A percentile compares a stretch with the other conserved stretches of the same genome.
Evolutionary conservation across 2,113 vertebrate species (phyloP).

Genomic region (Cinclus cinclus): DNA sequence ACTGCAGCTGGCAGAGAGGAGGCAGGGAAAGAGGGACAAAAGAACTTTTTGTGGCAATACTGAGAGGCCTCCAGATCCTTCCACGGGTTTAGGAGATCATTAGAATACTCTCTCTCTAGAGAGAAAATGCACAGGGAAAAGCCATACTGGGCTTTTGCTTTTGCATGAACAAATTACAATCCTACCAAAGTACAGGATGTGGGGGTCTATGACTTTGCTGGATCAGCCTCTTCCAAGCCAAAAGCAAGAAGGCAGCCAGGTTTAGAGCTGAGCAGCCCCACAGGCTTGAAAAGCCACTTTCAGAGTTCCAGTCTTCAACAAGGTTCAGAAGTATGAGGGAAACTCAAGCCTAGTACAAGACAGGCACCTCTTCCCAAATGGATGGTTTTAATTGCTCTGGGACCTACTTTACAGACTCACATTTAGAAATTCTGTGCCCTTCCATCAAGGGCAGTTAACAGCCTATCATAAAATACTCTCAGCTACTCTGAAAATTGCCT

Average conservation of each 20-base stretch:
- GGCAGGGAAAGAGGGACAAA: background rate
- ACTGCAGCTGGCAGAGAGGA: background rate
- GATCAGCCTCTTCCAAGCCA: background rate
- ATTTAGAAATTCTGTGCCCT: background rate
- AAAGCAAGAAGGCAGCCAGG: background rate
- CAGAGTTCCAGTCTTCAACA: background rate
- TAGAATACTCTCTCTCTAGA: background rate
- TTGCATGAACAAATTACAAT: background rate
- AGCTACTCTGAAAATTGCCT: background rate
- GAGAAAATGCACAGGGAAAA: background rate
- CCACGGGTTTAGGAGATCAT: background rate
- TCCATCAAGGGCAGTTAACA: background rate
- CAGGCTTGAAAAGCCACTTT: background rate
- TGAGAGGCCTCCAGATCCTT: background rate
- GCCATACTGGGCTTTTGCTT: background rate
- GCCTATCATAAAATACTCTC: background rate
- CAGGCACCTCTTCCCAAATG: background rate
- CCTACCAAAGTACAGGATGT: background rate
- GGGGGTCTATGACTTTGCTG: background rate
- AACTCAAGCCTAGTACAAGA: background rate
- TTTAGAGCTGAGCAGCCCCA: background rate
- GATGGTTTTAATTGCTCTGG: background rate
- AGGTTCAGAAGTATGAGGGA: background rate
- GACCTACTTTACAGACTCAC: background rate
- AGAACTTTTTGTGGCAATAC: background rate